These are phyloP conservation scores for Leptocoma aspasia DNA, from an alignment of 2,113 vertebrate genomes.

Conservation along the genomic window DNA sequence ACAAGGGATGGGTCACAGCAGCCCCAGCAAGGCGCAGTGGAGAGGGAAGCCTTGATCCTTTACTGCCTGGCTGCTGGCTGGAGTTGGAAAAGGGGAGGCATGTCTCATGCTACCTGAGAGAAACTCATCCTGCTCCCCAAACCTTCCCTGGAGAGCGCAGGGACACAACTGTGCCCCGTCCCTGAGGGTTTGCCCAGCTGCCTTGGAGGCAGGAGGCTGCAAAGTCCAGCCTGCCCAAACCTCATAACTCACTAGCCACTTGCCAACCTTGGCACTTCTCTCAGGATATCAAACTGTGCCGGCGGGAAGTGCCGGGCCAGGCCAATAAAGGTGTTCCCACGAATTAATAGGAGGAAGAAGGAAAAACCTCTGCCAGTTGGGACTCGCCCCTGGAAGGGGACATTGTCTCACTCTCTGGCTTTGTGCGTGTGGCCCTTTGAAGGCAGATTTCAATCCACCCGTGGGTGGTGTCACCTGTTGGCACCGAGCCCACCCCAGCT, in stretches of 20 bases:
- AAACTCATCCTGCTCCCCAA: not conserved
- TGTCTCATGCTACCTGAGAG: not conserved
- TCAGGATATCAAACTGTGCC: not conserved
- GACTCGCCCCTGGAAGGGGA: not conserved
- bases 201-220: not conserved
- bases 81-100: not conserved
- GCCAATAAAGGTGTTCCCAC: constrained; percentile 19
- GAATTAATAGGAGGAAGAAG: constrained; percentile 2
- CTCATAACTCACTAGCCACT: not conserved
- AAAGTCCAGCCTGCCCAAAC: not conserved
- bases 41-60: not conserved
- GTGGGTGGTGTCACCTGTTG: not conserved
- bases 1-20: not conserved
- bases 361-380: not conserved
- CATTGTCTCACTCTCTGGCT: not conserved
- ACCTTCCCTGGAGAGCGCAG: rapidly evolving
- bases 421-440: not conserved
- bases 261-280: not conserved
- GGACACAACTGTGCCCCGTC: not conserved
- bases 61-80: not conserved
- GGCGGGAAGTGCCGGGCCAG: not conserved
- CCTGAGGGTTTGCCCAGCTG: not conserved
- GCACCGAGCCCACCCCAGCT: not conserved
- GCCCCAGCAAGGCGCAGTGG: not conserved
- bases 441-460: not conserved